Conservation (phyloP, 2,797 vertebrate species). For the Strix occidentalis region DNA sequence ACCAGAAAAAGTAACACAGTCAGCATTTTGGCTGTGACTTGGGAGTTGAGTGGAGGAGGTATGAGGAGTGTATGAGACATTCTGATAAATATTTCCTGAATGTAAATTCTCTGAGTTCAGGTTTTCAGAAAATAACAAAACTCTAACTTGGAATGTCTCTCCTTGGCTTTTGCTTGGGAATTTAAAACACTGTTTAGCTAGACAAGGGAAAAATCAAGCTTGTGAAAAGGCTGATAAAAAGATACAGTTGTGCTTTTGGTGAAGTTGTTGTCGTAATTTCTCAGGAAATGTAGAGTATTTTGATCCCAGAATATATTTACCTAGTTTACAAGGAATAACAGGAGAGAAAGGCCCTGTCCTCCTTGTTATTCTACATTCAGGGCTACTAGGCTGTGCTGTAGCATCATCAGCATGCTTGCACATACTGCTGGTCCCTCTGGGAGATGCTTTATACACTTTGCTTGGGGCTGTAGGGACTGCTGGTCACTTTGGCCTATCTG, state of each 20-base stretch:
- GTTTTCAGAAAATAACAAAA: conserved; percentile 27
- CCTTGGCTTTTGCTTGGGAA: neutral
- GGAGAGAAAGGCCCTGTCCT: neutral
- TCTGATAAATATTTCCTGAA: neutral
- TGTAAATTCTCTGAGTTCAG: neutral
- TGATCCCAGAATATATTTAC: conserved; percentile 30
- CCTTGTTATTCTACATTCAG: neutral
- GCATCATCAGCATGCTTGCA: neutral
- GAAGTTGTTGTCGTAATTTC: conserved; percentile 1
- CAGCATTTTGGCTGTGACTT: neutral
- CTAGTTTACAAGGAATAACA: neutral
- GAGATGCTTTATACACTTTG: neutral
- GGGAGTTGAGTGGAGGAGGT: neutral
- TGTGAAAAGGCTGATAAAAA: neutral
- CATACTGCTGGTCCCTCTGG: neutral
- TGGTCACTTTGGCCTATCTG: neutral
- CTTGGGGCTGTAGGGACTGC: neutral
- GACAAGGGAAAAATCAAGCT: conserved; percentile 1
- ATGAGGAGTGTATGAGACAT: neutral
- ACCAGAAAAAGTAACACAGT: neutral
- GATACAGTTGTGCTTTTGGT: neutral
- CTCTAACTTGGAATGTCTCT: neutral
- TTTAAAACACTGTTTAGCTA: neutral
- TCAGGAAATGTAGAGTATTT: conserved; percentile 24
- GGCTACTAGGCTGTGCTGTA: neutral